Base-by-base conservation (phyloP, 1,140 invertebrate genomes). In the Drosophila mojavensis region DNA sequence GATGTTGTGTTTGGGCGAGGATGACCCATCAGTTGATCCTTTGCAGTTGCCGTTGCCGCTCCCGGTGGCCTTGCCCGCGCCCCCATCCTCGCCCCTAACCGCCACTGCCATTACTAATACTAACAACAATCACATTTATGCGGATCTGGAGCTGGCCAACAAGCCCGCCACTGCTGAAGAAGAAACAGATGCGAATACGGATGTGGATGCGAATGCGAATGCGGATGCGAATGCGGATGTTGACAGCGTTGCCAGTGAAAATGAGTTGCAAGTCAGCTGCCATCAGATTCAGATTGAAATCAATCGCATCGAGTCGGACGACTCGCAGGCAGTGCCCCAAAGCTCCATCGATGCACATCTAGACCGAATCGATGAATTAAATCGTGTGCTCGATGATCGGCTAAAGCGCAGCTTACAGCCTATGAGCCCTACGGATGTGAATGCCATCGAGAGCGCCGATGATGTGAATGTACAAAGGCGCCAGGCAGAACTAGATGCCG, bases 111-210 rank as follows among this genome's bases (percentile, higher is more conserved):
- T 70, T 75, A 88, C 86, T 90, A 90, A 85, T 67, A 89, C 81
- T 71, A 91, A 89, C 67, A 91, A 83, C 72, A 91, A 83, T 70
- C 86, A 92, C 59, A 91, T 92, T 17, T 92, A 92, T 39, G 78
- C 90, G 30, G 91, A 92, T 45, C 62, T 92, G 53, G 91, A 92
- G 50, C 33, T 91, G 28, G 41, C 15, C 39, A 43, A 39, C 51
- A 72, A 76, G 4, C 63, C 69, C 5, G 2, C 15, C 9, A 4
- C 30, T 20, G 28, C 64, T 61, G 24, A 43, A 4, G n/a, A 15
- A 6, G 28, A 30, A 30, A 30, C 28, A 4, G 4, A 30, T 30
- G 5, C 4, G 28, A 30, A 30, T 5, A 30, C 28, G 7, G 33
- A 64, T 17, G 47, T 17, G 9, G 63, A 53, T 30, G 65, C n/a